Evolutionary conservation across 2,888 invertebrate genomes (phyloP), one percentile per base, ranked within the genome.

Genomic region (Ectropis crepuscularia): DNA sequence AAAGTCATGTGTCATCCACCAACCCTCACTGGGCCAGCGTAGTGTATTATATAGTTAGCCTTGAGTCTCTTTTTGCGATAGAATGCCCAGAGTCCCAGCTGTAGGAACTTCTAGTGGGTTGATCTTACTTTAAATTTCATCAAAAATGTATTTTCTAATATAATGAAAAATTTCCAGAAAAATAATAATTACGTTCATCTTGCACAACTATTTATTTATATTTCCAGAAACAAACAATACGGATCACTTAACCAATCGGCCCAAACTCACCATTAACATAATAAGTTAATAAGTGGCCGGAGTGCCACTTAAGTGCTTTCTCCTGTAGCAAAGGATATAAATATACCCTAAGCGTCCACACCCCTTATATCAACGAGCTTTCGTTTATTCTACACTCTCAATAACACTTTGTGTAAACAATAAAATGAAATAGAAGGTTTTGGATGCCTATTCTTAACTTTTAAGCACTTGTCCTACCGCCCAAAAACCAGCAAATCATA

Each of bases 221-320:
- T 28, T 28, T 28, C 16, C 16, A 41, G 11, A 16, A 28, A 49
- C 45, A 53, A 53, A 71, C 53, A 67, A 58, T 53, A 61, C 61
- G 50, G 45, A 57, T 54, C 59, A 67, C 59, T 65, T 58, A 65
- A 69, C 59, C 53, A 53, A 65, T 53, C 53, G 45, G 53, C 60
- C 49, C 55, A 49, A 62, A 53, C 38, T 28, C 55, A 68, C 61
- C 65, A 72, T 68, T 61, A 62, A 65, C 55, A 63, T 58, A 62
- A 51, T 57, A 62, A 70, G 62, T 57, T 58, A 62, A 51, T 57
- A 62, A 70, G 62, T 57, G 60, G 48, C 12, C 53, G 63, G 62
- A 66, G 62, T 63, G 68, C 55, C 61, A 67, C 57, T 74, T 70
- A 69, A 74, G 74, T 68, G 72, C 62, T 66, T 71, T 71, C 55